Base-by-base conservation (phyloP, 92 coral and sea anemone species). In the Zoanthus sansibaricus region DNA sequence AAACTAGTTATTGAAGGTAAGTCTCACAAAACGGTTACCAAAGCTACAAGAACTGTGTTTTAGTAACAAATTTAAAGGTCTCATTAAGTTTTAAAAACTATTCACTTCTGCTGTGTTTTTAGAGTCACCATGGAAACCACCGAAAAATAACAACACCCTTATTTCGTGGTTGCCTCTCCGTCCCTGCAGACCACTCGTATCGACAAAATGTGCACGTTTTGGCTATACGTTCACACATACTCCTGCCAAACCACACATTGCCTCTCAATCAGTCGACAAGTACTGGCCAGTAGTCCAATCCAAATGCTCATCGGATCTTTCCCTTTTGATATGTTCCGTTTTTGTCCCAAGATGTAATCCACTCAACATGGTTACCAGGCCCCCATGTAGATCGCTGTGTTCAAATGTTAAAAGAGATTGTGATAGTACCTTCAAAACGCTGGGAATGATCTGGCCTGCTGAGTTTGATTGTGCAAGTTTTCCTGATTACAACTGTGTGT, bases 331-430 rank as follows among this genome's bases (percentile, higher is more conserved):
- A 21, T 79, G 84, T 30, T 79, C 84, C 18, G 59, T 62, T 44
- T 79, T 59, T 71, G 7, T 25, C 21, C 84, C 84, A 44, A 61
- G 71, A 59, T 79, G 84, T 62, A 79, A 79, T 32, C 84, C 84
- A 1, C 56, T 79, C 1, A 79, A 79, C 72, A 79, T 79, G 84
- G 72, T 61, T 2, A 42, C 84, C 73, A 79, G 72, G 13, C 52
- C 71, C 33, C 85, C 75, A 47, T 80, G 85, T 42, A 54, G 85
- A 12, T 80, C 75, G 61, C 15, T 80, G 47, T 80, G 85, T 80
- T 30, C 58, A 16, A 80, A 80, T 74, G 85, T 66, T 42, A 80
- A 67, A 31, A 18, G 74, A n/a, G 85, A 80, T 45, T 80, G 85
- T 46, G 21, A 46, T 44, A 44, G 10, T 21, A 45, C 73, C 5